Conservation (phyloP, 2,797 vertebrate species). For the Semotilus atromaculatus region DNA sequence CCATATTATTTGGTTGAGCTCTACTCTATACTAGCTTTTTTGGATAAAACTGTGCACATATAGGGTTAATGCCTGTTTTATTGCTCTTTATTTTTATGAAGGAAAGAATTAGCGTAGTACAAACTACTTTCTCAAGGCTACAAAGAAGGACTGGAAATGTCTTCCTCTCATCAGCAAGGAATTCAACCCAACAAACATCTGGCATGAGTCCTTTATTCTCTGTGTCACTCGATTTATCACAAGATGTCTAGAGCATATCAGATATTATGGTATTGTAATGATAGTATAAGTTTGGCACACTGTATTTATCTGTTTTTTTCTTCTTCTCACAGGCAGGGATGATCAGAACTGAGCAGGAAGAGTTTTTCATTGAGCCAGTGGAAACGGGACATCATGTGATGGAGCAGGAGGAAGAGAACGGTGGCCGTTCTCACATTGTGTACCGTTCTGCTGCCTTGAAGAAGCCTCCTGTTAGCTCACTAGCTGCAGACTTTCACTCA, state of each 20-base stretch:
- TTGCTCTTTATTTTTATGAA: background rate
- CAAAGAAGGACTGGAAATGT: background rate
- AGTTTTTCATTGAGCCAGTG: constrained; percentile 97
- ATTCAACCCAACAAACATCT: background rate
- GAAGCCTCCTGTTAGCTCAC: constrained; percentile 69
- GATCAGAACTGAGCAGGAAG: constrained; percentile 93
- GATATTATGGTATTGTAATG: constrained; percentile 6
- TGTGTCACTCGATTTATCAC: background rate
- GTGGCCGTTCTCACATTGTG: constrained; percentile 89
- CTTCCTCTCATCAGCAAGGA: background rate
- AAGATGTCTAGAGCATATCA: background rate
- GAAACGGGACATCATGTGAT: constrained; percentile 81
- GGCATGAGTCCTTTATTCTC: background rate
- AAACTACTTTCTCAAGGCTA: background rate
- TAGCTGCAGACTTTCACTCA: constrained; percentile 72
- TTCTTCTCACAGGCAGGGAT: constrained; percentile 86
- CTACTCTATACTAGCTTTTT: background rate
- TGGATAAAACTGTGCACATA: background rate
- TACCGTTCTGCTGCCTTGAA: constrained; percentile 88
- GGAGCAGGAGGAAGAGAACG: constrained; percentile 78
- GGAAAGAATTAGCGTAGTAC: background rate
- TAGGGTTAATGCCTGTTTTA: background rate
- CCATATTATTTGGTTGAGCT: background rate
- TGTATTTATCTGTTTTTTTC: constrained; percentile 2
- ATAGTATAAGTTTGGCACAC: background rate